Evolutionary conservation across 2,888 invertebrate genomes (phyloP).

Genomic region (Pogonocherus hispidulus): DNA sequence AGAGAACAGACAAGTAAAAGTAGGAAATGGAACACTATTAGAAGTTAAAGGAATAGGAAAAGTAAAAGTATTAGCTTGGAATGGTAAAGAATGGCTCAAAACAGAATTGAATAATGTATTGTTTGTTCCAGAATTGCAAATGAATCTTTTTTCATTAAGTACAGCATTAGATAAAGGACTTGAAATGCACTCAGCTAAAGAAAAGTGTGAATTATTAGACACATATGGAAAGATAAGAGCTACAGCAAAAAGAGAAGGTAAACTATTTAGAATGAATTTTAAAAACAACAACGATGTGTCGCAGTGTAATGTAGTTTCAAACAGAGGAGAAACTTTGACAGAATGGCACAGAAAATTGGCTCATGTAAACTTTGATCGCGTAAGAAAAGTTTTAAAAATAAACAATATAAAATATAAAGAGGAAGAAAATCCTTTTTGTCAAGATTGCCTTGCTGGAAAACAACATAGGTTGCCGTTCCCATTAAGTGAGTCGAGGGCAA

Average conservation of each 20-base stretch:
- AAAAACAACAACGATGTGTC: not conserved
- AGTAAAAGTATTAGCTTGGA: not conserved
- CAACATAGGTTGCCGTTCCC: no score
- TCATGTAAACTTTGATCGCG: not conserved
- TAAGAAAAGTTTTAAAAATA: not conserved
- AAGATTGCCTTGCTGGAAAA: no score
- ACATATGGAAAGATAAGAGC: not conserved
- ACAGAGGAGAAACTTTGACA: not conserved
- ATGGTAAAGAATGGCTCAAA: no score
- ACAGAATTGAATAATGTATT: no score
- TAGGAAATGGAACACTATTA: not conserved
- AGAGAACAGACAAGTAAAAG: not conserved
- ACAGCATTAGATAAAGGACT: not conserved
- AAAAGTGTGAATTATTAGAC: not conserved
- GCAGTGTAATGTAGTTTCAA: not conserved
- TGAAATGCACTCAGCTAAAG: no score
- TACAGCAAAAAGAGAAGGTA: not conserved
- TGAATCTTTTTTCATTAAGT: constrained; percentile 3
- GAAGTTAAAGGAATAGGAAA: not conserved
- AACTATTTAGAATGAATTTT: not conserved
- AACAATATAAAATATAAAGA: not conserved
- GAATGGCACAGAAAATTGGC: no score
- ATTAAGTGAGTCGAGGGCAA: no score
- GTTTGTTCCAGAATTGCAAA: not conserved
- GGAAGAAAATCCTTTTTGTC: not conserved